Conservation (phyloP, 2,888 invertebrate genomes). For the Merodon equestris region DNA sequence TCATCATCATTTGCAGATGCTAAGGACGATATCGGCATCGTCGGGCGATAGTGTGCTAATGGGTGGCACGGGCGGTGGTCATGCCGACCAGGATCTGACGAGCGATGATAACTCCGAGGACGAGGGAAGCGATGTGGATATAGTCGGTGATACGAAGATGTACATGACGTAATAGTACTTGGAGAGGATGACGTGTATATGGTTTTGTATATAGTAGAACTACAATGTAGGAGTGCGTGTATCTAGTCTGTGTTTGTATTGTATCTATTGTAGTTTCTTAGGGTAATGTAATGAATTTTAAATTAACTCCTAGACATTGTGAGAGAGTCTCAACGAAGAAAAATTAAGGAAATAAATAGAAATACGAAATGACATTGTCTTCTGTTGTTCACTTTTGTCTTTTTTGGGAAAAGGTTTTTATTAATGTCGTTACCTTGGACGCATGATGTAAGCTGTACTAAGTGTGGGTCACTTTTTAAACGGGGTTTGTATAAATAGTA, state of each 20-base stretch:
- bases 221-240: constrained; percentile 52
- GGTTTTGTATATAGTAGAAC: constrained; percentile 47
- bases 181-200: constrained; percentile 3
- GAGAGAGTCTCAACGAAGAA: constrained; percentile 56
- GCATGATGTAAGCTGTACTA: too few species aligned
- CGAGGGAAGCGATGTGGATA: constrained; percentile 78
- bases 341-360: constrained; percentile 16
- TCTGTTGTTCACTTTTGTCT: not conserved
- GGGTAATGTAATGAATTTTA: constrained; percentile 22
- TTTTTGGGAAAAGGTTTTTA: not conserved
- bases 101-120: constrained; percentile 78
- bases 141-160: constrained; percentile 77
- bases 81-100: constrained; percentile 75
- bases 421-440: too few species aligned
- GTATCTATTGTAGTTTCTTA: constrained; percentile 2
- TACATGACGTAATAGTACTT: constrained; percentile 75
- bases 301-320: constrained; percentile 44
- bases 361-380: constrained; percentile 21
- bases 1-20: constrained; percentile 60
- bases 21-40: constrained; percentile 67
- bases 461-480: too few species aligned
- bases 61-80: constrained; percentile 68
- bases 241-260: constrained; percentile 61
- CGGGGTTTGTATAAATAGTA: too few species aligned
- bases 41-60: constrained; percentile 69